phyloP scores from a whole-genome alignment of 2,797 vertebrate genomes.

The Hypotaenidia philippensis region DNA sequence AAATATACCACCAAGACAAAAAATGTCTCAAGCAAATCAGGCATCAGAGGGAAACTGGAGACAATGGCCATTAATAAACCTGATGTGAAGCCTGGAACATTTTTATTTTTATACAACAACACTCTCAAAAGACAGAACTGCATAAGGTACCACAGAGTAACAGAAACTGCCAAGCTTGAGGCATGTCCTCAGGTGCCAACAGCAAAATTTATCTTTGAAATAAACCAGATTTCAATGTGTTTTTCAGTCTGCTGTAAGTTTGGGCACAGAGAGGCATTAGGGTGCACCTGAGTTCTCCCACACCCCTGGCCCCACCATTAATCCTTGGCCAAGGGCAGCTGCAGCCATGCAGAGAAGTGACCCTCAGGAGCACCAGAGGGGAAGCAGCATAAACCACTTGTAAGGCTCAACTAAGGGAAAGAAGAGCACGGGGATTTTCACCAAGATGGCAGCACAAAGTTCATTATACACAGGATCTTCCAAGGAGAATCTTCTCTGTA shows the following conservation, averaged over 20 bases:
- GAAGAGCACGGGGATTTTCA: fast-evolving
- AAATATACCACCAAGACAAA: neutral
- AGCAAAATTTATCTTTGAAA: neutral
- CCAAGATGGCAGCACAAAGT: fast-evolving
- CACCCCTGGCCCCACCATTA: fast-evolving
- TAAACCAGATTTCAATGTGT: neutral
- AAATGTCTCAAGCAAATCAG: neutral
- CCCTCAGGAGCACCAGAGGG: fast-evolving
- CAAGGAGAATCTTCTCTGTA: neutral
- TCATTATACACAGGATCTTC: neutral
- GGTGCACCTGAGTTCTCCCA: neutral
- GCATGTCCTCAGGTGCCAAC: neutral
- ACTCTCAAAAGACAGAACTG: neutral
- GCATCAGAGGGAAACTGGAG: neutral
- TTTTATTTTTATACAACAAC: neutral
- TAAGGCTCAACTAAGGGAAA: neutral
- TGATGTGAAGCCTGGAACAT: neutral
- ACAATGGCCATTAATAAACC: neutral
- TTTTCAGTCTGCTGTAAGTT: neutral
- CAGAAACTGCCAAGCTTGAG: neutral
- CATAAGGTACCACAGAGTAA: neutral
- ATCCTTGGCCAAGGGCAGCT: neutral
- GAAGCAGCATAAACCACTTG: neutral
- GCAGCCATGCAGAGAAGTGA: fast-evolving
- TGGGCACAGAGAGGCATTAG: neutral